Evolutionary conservation across 2,888 invertebrate genomes (phyloP), one percentile per base, ranked within the genome.

Genomic region (Ceraclea dissimilis): DNA sequence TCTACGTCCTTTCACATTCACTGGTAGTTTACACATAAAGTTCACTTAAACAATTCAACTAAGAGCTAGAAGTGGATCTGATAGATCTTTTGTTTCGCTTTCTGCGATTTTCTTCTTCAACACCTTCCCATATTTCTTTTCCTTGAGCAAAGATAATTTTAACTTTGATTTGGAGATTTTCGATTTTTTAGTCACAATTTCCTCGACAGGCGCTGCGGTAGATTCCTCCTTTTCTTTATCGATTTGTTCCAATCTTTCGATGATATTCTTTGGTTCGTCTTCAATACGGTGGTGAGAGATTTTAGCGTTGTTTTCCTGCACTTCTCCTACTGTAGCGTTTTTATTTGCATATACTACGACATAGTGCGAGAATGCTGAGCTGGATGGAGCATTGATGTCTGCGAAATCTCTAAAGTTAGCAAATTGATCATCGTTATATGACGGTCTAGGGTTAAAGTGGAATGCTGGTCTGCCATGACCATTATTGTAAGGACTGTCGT

Each of bases 381-480:
- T 89, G 0, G 88, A 82, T 0, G 90, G 90, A 2, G 89, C 84
- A 60, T 91, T 92, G 54, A 93, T 92, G 65, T 93, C 93, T 1
- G 93, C 92, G 66, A 93, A 93, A 68, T 93, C 93, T 65, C 90
- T 81, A 74, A 93, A 93, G 68, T 92, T 90, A 2, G 90, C 90
- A 67, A 93, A 92, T 67, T 92, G 92, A 66, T 92, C 90, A 57
- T 86, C 84, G 21, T 87, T 83, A 63, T 86, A 84, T 51, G 87
- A 86, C 2, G 85, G 85, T 66, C 85, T 81, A 0, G 88, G 86
- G 66, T 90, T 89, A 22, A 79, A 74, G 62, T 82, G 82, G 52
- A 72, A 74, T 0, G 84, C 81, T 0, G 88, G 85, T 49, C 88
- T 79, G 16, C 86, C 86, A 54, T 90, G 86, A 0, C 87, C 85